Evolutionary conservation across 1,140 invertebrate species (phyloP), one percentile per base, ranked within the genome.

Genomic region (Drosophila pruinosa): DNA sequence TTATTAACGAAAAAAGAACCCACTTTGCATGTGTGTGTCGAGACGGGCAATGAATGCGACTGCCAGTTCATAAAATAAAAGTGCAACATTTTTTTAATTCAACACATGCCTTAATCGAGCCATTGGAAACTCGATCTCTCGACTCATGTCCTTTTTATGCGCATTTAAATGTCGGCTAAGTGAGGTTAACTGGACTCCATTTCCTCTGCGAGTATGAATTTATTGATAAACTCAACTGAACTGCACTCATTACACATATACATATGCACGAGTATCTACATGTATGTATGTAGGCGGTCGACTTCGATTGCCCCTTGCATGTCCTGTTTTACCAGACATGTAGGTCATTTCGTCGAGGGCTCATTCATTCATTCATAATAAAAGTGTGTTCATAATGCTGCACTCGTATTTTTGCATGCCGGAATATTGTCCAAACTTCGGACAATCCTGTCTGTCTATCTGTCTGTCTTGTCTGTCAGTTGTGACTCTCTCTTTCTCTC

Each of bases 61-160:
- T 31, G 2, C 41, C 24, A 22, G 38, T 47, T 59, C 61, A 72
- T 53, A 64, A 75, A 79, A 68, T 53, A 81, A 86, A 81, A 86
- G 78, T 88, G 82, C 82, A 88, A 78, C 64, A 80, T 80, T 77
- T 86, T 80, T 77, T 78, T 75, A 78, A 88, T 88, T 88, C 75
- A 88, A 82, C 82, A 86, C 81, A 86, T 78, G 64, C 81, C 65
- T 81, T 88, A 88, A 82, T 88, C 82, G 82, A 59, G 53, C 68
- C 62, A 52, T 36, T 62, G 31, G 82, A 75, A 88, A 88, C 68
- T 82, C 57, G 82, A 88, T 88, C 82, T 69, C 56, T 78, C 57
- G n/a, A 39, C 58, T 45, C 58, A 47, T 39, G 48, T 45, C 50
- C 26, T 62, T 63, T 43, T 52, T 70, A 50, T 68, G 59, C 72